A percentile compares a stretch with the other conserved stretches of the same genome.
Evolutionary conservation across 37 sponge, comb jelly and placozoan genomes (phyloP).

Genomic region (Agelas oroides): DNA sequence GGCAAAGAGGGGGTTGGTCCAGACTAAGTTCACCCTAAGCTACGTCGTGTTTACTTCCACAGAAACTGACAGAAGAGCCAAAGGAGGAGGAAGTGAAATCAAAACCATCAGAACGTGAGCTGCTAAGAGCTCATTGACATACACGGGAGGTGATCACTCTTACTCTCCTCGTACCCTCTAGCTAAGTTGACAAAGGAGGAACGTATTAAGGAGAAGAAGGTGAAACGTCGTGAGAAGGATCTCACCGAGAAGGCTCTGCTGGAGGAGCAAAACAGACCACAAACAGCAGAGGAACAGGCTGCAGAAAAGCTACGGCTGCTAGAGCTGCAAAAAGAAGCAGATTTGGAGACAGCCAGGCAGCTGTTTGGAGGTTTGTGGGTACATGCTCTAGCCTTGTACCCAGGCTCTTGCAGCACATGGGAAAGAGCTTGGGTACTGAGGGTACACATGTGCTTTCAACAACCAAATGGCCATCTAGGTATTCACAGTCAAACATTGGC

Average conservation of each 20-base stretch:
- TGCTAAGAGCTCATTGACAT: too few relatives aligned
- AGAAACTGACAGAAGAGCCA: neutral
- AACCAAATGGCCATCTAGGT: too few relatives aligned
- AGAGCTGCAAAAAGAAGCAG: conserved; percentile 45
- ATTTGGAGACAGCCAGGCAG: conserved; percentile 46
- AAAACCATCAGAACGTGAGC: too few relatives aligned
- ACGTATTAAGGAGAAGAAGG: conserved; percentile 73
- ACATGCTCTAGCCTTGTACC: too few relatives aligned
- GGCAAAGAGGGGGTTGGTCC: too few relatives aligned
- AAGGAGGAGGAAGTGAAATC: neutral
- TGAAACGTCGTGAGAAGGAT: conserved; percentile 43
- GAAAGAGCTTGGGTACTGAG: too few relatives aligned
- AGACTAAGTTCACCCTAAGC: too few relatives aligned
- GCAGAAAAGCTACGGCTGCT: conserved; percentile 46
- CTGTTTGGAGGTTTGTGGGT: conserved; percentile 54
- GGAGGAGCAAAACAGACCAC: conserved; percentile 2
- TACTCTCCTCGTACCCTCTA: too few relatives aligned
- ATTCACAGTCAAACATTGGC: too few relatives aligned
- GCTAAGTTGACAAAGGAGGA: conserved; percentile 60
- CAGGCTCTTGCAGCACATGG: too few relatives aligned
- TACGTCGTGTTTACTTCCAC: neutral
- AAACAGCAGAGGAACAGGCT: conserved; percentile 31
- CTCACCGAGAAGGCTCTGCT: neutral
- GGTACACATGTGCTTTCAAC: too few relatives aligned
- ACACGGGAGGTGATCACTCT: too few relatives aligned